phyloP scores from a whole-genome alignment of 1,140 invertebrate species.

The Cryptotermes secundus region DNA sequence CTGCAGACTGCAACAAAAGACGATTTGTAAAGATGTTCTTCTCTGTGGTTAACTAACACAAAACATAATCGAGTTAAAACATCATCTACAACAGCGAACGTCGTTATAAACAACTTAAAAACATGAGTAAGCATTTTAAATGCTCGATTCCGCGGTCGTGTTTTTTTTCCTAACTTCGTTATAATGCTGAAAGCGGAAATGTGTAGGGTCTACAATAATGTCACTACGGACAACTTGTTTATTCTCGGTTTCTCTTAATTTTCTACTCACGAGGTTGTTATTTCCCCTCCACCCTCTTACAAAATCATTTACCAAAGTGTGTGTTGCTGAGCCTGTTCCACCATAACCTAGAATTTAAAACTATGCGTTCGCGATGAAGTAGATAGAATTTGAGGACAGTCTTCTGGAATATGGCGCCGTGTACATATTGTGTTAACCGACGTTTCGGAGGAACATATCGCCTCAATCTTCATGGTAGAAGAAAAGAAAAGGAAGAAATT shows the following conservation, averaged over 20 bases:
- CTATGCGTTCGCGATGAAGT: too few relatives aligned
- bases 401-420: too few relatives aligned
- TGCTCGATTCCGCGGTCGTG: not conserved
- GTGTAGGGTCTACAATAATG: not conserved
- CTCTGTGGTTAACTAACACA: not conserved
- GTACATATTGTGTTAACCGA: too few relatives aligned
- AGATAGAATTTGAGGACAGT: too few relatives aligned
- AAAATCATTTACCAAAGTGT: too few relatives aligned
- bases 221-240: not conserved
- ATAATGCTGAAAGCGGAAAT: not conserved
- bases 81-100: not conserved
- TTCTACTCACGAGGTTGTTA: not conserved
- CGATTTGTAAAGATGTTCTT: not conserved
- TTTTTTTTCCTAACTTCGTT: not conserved
- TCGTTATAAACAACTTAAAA: not conserved
- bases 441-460: too few relatives aligned
- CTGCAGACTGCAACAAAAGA: not conserved
- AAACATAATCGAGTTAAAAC: conserved; percentile 8
- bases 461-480: too few relatives aligned
- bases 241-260: not conserved
- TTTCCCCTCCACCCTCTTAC: too few relatives aligned
- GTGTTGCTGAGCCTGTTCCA: too few relatives aligned
- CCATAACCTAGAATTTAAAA: too few relatives aligned
- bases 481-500: too few relatives aligned
- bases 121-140: conserved; percentile 18